These are phyloP conservation scores for Drosophila sproati DNA, from an alignment of 1,140 invertebrate genomes.

Conservation along the genomic window DNA sequence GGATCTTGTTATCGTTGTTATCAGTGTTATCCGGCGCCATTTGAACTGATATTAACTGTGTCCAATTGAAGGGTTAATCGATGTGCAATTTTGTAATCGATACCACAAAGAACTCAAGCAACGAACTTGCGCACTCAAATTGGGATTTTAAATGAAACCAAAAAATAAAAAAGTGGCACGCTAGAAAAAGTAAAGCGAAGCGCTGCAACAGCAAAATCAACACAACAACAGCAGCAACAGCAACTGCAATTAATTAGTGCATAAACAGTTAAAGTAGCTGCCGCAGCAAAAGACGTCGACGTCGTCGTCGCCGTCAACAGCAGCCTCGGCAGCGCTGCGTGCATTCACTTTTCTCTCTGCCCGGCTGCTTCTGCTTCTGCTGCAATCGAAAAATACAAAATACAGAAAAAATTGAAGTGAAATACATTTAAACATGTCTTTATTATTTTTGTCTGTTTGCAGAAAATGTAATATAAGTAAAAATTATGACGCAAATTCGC, in stretches of 20 bases:
- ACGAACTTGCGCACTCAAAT: slow-evolving; percentile 53
- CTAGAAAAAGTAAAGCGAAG: slow-evolving; percentile 33
- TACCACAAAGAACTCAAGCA: slow-evolving; percentile 71
- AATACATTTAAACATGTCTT: slow-evolving; percentile 27
- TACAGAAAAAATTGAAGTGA: slow-evolving; percentile 19
- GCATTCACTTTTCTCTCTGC: slow-evolving; percentile 71
- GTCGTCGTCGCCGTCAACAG: not conserved
- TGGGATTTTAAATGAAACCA: slow-evolving; percentile 4
- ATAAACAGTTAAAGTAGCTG: slow-evolving; percentile 80
- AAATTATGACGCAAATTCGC: slow-evolving; percentile 72
- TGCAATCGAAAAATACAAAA: slow-evolving; percentile 29
- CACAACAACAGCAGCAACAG: slow-evolving; percentile 18
- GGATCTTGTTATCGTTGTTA: slow-evolving; percentile 13
- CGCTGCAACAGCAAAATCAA: slow-evolving; percentile 39
- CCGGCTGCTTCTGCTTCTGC: slow-evolving; percentile 25
- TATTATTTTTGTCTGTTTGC: slow-evolving; percentile 32
- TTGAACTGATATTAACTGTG: slow-evolving; percentile 12
- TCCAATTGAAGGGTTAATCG: slow-evolving; percentile 8
- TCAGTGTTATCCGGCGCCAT: slow-evolving; percentile 8
- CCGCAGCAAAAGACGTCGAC: slow-evolving; percentile 40
- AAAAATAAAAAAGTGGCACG: slow-evolving; percentile 6
- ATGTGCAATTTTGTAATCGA: slow-evolving; percentile 14
- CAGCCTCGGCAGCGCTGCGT: slow-evolving; percentile 19
- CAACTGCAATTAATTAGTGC: slow-evolving; percentile 80
- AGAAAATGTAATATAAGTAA: slow-evolving; percentile 65